Percentiles rank a stretch among this genome's conserved stretches.
These are phyloP conservation scores for Dromius quadrimaculatus DNA, from an alignment of 2,888 invertebrate genomes.

Conservation along the genomic window DNA sequence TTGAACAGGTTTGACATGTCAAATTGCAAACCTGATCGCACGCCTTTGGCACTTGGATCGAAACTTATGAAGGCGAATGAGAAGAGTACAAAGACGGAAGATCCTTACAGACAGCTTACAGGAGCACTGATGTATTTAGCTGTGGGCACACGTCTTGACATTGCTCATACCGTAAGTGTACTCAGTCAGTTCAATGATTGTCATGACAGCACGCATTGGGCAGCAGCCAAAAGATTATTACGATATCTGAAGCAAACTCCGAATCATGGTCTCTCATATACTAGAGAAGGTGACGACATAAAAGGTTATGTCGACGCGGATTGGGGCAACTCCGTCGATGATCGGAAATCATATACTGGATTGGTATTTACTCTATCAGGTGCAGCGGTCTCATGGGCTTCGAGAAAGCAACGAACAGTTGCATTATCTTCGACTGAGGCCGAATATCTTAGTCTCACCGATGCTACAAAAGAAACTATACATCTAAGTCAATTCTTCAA, in stretches of 20 bases:
- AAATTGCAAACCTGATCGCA: slow-evolving; percentile 40
- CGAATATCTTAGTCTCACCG: too few species aligned
- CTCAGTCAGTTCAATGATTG: slow-evolving; percentile 27
- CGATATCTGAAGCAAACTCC: slow-evolving; percentile 15
- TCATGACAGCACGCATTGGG: slow-evolving; percentile 9
- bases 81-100: neutral
- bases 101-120: slow-evolving; percentile 31
- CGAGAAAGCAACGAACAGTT: neutral
- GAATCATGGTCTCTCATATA: neutral
- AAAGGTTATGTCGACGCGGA: slow-evolving; percentile 14
- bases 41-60: slow-evolving; percentile 32
- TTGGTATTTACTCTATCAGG: neutral
- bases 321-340: slow-evolving; percentile 8
- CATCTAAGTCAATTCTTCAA: too few species aligned
- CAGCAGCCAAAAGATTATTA: slow-evolving; percentile 18
- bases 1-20: slow-evolving; percentile 40
- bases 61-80: neutral
- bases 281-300: neutral
- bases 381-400: neutral
- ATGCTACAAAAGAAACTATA: neutral
- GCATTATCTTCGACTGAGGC: neutral
- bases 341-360: slow-evolving; percentile 4
- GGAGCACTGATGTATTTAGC: slow-evolving; percentile 37
- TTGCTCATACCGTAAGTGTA: neutral
- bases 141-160: slow-evolving; percentile 41